A percentile compares a stretch with the other conserved stretches of the same genome.
Conservation (phyloP, 2,113 vertebrate genomes). For the Ploceus nigricollis region DNA sequence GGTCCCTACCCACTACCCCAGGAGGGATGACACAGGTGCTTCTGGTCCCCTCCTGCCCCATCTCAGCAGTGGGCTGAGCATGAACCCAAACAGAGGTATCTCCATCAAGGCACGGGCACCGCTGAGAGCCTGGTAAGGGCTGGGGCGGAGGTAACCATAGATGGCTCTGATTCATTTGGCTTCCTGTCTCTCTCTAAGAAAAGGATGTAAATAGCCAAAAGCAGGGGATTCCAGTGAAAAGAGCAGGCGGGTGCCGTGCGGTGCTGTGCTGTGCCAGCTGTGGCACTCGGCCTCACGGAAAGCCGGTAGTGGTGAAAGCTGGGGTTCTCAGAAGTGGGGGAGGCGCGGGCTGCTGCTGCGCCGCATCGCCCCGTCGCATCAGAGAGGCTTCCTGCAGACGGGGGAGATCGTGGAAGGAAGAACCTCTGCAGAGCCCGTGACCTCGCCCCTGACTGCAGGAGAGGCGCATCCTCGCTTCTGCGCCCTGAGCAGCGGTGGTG, state of each 20-base stretch:
- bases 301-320: constrained; percentile 81
- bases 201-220: constrained; percentile 64
- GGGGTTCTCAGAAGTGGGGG: constrained; percentile 81
- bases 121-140: background rate
- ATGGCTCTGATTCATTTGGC: constrained; percentile 47
- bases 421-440: background rate
- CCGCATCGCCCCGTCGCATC: constrained; percentile 58
- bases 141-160: background rate
- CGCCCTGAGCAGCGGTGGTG: accelerated
- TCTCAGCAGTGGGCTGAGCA: accelerated
- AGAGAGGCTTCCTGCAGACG: constrained; percentile 69
- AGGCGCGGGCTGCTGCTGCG: constrained; percentile 48
- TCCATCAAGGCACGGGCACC: background rate
- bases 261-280: constrained; percentile 10
- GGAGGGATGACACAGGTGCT: background rate
- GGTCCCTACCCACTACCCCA: background rate
- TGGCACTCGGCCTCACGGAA: constrained; percentile 73
- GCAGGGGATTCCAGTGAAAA: constrained; percentile 67
- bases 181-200: constrained; percentile 73
- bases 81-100: background rate
- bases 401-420: constrained; percentile 5
- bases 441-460: background rate
- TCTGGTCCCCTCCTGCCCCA: background rate
- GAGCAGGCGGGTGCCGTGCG: constrained; percentile 41
- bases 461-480: accelerated